Evolutionary conservation across 1,140 invertebrate species (phyloP).

Genomic region (Ooceraea biroi): DNA sequence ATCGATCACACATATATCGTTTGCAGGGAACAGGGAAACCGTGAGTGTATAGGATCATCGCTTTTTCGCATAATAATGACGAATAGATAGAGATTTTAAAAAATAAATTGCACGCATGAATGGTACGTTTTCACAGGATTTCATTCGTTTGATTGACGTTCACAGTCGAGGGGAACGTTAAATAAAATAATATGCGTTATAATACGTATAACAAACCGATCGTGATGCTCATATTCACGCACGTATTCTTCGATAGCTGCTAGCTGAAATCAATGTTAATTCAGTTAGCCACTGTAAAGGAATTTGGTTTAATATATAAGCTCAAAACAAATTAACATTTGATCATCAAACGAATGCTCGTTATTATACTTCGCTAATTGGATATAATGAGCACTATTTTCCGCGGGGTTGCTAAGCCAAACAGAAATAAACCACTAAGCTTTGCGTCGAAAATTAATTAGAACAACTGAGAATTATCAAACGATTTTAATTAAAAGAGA

Average conservation of each 20-base stretch:
- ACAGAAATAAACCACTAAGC: slow-evolving; percentile 50
- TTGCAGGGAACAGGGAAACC: background rate
- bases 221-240: background rate
- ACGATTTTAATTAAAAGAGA: slow-evolving; percentile 49
- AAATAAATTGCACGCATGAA: background rate
- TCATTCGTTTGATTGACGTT: background rate
- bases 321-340: slow-evolving; percentile 36
- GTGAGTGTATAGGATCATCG: background rate
- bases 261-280: slow-evolving; percentile 30
- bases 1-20: slow-evolving; percentile 19
- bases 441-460: slow-evolving; percentile 52
- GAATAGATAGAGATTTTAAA: background rate
- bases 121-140: background rate
- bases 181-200: background rate
- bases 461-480: slow-evolving; percentile 26
- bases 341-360: slow-evolving; percentile 1
- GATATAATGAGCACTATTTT: slow-evolving; percentile 46
- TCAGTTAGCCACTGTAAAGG: background rate
- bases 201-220: background rate
- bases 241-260: background rate
- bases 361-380: slow-evolving; percentile 50
- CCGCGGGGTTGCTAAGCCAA: background rate
- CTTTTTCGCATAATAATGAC: slow-evolving; percentile 2
- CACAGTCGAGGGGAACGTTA: no score
- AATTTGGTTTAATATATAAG: slow-evolving; percentile 32